Evolutionary conservation across 1,140 invertebrate species (phyloP).

Genomic region (Drosophila athabasca): DNA sequence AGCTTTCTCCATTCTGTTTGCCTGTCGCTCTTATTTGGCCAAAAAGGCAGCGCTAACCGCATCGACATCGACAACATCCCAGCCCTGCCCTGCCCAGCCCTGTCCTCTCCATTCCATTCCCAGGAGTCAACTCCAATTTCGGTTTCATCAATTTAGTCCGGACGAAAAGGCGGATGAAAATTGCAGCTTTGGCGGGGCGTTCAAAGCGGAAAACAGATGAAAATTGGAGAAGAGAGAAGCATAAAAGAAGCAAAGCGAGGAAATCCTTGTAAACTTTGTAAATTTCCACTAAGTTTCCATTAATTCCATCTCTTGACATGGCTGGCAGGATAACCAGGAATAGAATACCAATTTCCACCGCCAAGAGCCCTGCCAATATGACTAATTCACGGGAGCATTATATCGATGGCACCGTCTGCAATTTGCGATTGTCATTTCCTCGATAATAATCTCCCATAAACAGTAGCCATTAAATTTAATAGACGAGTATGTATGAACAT

Average conservation of each 20-base stretch:
- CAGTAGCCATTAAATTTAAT: conserved; percentile 2
- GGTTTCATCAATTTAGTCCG: conserved; percentile 71
- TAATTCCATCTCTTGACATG: conserved; percentile 34
- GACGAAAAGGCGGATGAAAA: conserved; percentile 46
- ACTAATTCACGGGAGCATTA: no score
- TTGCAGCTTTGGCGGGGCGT: conserved; percentile 13
- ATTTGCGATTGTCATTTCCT: background rate
- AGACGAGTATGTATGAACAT: background rate
- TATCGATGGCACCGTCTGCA: no score
- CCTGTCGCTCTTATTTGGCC: conserved; percentile 47
- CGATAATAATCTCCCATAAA: background rate
- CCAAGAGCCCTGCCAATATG: no score
- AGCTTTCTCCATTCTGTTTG: conserved; percentile 71
- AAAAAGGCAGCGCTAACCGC: conserved; percentile 61
- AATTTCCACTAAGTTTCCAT: conserved; percentile 42
- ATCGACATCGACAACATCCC: conserved; percentile 23
- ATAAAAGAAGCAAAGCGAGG: background rate
- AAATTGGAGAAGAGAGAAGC: background rate
- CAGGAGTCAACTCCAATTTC: conserved; percentile 54
- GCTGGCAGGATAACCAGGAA: no score
- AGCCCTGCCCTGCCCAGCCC: background rate
- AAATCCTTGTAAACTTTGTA: conserved; percentile 40
- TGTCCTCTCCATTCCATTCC: conserved; percentile 36
- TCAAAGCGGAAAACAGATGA: conserved; percentile 13
- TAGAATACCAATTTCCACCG: no score